Evolutionary conservation across 1,140 invertebrate genomes (phyloP).

Genomic region (Zophobas atratus): DNA sequence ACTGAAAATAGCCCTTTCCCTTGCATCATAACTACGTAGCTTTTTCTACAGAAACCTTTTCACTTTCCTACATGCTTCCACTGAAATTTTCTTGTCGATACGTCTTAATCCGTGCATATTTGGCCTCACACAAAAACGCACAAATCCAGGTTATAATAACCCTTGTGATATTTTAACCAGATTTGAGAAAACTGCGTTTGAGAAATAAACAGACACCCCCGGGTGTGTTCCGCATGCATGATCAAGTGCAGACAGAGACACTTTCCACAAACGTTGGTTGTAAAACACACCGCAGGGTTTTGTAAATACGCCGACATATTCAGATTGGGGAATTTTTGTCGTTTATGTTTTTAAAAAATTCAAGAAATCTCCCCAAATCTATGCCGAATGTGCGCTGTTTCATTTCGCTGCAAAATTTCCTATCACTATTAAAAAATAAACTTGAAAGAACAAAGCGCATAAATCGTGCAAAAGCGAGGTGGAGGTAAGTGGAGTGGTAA

Average conservation of each 20-base stretch:
- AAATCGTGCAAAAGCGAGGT: too few species aligned
- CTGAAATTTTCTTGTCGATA: neutral
- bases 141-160: constrained; percentile 42
- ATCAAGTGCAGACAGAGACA: constrained; percentile 37
- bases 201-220: constrained; percentile 47
- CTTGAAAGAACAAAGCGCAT: too few species aligned
- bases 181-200: constrained; percentile 47
- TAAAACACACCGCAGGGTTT: constrained; percentile 36
- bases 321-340: constrained; percentile 1
- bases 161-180: constrained; percentile 45
- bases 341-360: constrained; percentile 20
- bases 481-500: too few species aligned
- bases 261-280: constrained; percentile 25
- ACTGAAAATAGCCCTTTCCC: too few species aligned
- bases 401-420: neutral
- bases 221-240: constrained; percentile 50
- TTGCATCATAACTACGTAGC: too few species aligned
- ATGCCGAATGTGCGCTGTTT: neutral
- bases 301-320: constrained; percentile 24
- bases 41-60: too few species aligned
- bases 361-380: neutral
- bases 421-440: neutral
- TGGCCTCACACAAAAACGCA: neutral
- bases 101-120: neutral
- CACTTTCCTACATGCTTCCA: too few species aligned